Evolutionary conservation across 2,113 vertebrate species (phyloP).

Genomic region (Tichodroma muraria): DNA sequence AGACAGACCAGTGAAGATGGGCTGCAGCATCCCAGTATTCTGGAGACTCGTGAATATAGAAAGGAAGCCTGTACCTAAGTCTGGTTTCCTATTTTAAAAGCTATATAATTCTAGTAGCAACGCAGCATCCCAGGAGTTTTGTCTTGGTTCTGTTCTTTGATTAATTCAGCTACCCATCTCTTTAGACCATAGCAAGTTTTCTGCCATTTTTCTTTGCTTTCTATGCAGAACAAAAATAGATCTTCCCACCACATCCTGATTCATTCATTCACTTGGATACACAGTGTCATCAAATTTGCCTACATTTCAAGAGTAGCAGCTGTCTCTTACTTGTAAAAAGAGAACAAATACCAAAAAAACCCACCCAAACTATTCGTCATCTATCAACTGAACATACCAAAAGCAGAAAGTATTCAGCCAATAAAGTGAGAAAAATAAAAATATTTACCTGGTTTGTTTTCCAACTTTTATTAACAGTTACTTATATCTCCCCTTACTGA

Average conservation of each 20-base stretch:
- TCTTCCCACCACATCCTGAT: background rate
- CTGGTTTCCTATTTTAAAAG: background rate
- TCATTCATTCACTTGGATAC: background rate
- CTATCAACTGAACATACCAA: background rate
- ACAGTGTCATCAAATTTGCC: background rate
- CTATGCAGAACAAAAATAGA: background rate
- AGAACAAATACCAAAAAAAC: background rate
- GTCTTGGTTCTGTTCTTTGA: background rate
- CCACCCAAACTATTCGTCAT: background rate
- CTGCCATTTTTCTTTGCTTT: background rate
- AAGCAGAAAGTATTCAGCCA: background rate
- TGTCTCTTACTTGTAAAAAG: background rate
- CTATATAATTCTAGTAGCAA: background rate
- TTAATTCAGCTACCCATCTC: background rate
- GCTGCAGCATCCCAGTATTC: background rate
- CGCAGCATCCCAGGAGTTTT: background rate
- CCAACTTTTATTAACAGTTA: background rate
- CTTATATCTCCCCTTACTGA: background rate
- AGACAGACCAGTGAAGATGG: background rate
- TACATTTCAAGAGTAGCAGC: background rate
- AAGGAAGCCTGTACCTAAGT: background rate
- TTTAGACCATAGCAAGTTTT: background rate
- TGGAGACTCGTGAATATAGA: accelerated
- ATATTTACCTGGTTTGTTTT: background rate
- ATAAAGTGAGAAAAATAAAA: background rate